phyloP scores from a whole-genome alignment of 2,888 invertebrate species.

The Junonia oenone region DNA sequence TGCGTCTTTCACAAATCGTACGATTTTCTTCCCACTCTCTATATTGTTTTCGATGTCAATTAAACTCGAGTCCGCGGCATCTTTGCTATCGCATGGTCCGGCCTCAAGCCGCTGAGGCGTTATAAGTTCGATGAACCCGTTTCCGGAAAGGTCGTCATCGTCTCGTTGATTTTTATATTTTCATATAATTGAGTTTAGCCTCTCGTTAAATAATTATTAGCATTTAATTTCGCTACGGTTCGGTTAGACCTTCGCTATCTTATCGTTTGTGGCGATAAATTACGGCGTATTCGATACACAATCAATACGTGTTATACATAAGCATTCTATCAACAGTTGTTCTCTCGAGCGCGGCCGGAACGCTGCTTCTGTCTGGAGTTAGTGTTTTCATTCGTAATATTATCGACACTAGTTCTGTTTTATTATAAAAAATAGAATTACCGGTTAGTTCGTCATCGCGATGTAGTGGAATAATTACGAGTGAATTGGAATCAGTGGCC shows the following conservation, averaged over 20 bases:
- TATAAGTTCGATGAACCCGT: constrained; percentile 33
- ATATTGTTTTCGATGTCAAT: constrained; percentile 41
- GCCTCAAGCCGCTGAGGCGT: constrained; percentile 23
- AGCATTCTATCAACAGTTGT: constrained; percentile 62
- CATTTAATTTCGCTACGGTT: constrained; percentile 23
- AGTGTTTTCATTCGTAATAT: constrained; percentile 29
- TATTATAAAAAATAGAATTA: constrained; percentile 15
- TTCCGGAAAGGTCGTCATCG: constrained; percentile 27
- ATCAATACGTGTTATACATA: constrained; percentile 58
- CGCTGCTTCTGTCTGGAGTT: constrained; percentile 43
- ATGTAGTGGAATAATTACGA: constrained; percentile 16
- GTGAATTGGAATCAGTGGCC: constrained; percentile 11
- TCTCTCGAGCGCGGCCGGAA: constrained; percentile 55
- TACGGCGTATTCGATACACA: constrained; percentile 63
- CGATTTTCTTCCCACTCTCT: constrained; percentile 41
- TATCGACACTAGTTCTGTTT: constrained; percentile 21
- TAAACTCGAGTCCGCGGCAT: constrained; percentile 34
- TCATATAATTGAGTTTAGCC: neutral
- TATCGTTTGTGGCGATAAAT: constrained; percentile 68
- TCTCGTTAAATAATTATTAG: neutral
- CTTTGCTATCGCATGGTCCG: constrained; percentile 23
- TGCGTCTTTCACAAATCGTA: constrained; percentile 38
- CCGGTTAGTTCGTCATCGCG: constrained; percentile 12
- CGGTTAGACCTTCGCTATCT: constrained; percentile 44
- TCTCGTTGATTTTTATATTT: constrained; percentile 12